Evolutionary conservation across 1,140 invertebrate genomes (phyloP), one percentile per base, ranked within the genome.

Genomic region (Camponotus floridanus): DNA sequence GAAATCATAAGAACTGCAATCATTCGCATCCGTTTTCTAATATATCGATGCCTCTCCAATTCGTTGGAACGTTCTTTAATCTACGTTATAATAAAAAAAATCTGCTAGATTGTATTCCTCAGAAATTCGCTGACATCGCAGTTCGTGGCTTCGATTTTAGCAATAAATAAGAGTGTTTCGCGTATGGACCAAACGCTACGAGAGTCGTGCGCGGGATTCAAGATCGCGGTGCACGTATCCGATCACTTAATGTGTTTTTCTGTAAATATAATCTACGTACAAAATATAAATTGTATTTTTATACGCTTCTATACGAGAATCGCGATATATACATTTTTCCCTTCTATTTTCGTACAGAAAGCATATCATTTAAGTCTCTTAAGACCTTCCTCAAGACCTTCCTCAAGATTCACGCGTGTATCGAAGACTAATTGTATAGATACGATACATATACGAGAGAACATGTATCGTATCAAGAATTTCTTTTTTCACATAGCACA

Each of bases 271-370:
- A 81, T 48, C 62, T 90, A 90, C 45, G 78, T 90, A 90, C 11
- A 90, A 90, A 90, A 90, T 90, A 90, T 90, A 90, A 88, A 88
- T 86, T 74, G 59, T 89, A 85, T 80, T 71, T 86, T 45, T 48
- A 55, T 48, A 57, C 42, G 61, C 26, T 31, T 55, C n/a, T 21
- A 39, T 21, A 26, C 21, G 8, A 39, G 36, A 39, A 26, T 51
- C 45, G 45, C 6, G 45, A 55, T 57, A 55, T 62, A 51, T 18
- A 45, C 51, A 33, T 18, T 36, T 45, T 11, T 31, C 4, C 59
- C 61, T 8, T 70, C 26, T 6, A 13, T 70, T 67, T 33, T 73
- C 68, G 2, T 80, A 51, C 48, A 31, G 26, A 26, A 26, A 26
- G 55, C 31, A 13, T 70, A 62, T 51, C 42, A 33, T 74, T 45